These are phyloP conservation scores for Cerastis leucographa DNA, from an alignment of 2,888 invertebrate species.

Conservation along the genomic window DNA sequence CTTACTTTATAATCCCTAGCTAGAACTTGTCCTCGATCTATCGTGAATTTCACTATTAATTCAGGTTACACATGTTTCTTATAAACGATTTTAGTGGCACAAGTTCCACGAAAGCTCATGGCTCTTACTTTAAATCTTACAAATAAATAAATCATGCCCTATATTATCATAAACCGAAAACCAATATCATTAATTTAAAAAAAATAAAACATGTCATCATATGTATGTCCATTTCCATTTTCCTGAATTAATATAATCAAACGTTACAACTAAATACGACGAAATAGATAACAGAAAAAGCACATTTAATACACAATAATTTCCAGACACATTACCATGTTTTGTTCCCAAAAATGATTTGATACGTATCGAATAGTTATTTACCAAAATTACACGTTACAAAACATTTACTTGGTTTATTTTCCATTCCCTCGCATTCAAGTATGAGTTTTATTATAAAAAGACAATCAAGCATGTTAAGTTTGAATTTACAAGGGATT, in stretches of 20 bases:
- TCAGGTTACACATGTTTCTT: neutral
- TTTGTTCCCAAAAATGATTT: constrained; percentile 85
- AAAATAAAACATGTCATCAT: neutral
- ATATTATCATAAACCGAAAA: neutral
- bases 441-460: constrained; percentile 85
- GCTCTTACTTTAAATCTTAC: neutral
- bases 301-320: constrained; percentile 69
- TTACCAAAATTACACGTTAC: constrained; percentile 89
- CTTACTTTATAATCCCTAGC: constrained; percentile 13
- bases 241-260: constrained; percentile 29
- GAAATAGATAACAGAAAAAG: constrained; percentile 51
- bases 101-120: neutral
- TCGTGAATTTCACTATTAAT: neutral
- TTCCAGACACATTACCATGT: constrained; percentile 76
- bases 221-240: neutral
- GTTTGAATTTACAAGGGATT: constrained; percentile 65
- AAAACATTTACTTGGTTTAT: constrained; percentile 85
- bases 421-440: constrained; percentile 86
- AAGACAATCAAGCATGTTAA: constrained; percentile 70
- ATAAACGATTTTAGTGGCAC: neutral
- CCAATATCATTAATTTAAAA: constrained; percentile 5
- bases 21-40: too few relatives aligned
- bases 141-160: neutral
- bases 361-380: constrained; percentile 89
- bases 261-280: constrained; percentile 42